Conservation (phyloP, 2,797 vertebrate species). For the Pagetopsis macropterus region DNA sequence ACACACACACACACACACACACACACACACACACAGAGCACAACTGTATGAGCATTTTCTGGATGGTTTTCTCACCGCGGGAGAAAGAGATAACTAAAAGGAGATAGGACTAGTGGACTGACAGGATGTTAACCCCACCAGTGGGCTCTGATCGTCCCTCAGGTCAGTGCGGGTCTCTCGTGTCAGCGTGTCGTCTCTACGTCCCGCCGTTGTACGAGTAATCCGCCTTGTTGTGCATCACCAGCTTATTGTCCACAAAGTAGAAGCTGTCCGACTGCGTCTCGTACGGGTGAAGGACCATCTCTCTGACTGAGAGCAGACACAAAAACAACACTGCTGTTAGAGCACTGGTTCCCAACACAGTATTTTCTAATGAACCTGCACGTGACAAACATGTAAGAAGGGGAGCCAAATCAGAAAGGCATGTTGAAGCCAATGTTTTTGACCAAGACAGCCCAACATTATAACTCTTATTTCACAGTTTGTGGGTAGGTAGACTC, state of each 20-base stretch:
- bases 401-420: too few species aligned
- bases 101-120: conserved; percentile 33
- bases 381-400: too few species aligned
- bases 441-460: too few species aligned
- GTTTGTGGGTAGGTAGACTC: too few species aligned
- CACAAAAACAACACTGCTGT: conserved; percentile 30
- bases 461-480: too few species aligned
- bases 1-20: conserved; percentile 2
- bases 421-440: too few species aligned
- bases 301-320: conserved; percentile 89
- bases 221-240: conserved; percentile 99
- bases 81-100: conserved; percentile 36
- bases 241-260: conserved; percentile 98
- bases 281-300: conserved; percentile 95
- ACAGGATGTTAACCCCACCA: conserved; percentile 46
- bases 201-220: conserved; percentile 96
- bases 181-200: conserved; percentile 65
- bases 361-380: too few species aligned
- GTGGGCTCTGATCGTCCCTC: conserved; percentile 46
- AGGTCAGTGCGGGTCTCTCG: conserved; percentile 35
- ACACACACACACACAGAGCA: background rate
- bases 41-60: conserved; percentile 29
- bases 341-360: background rate
- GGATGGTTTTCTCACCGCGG: conserved; percentile 17
- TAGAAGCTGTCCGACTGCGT: conserved; percentile 99